phyloP scores from a whole-genome alignment of 1,140 invertebrate species.

The Trichogramma pretiosum region DNA sequence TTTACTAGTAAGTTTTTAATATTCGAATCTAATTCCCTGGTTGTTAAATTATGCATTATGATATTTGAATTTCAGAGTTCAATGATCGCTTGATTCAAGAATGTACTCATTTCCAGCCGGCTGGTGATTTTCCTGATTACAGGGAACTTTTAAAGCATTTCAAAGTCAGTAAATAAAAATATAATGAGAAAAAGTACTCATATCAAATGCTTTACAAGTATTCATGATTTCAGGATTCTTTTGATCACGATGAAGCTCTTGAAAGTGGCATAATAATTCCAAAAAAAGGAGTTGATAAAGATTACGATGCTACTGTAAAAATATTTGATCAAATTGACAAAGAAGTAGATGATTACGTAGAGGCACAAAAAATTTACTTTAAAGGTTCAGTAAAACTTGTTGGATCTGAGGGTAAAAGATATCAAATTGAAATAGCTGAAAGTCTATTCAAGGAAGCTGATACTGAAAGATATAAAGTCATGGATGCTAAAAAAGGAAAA shows the following conservation, averaged over 20 bases:
- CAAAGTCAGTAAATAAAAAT: slow-evolving; percentile 51
- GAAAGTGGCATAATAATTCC: slow-evolving; percentile 82
- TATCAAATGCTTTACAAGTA: not conserved
- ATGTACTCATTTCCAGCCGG: slow-evolving; percentile 46
- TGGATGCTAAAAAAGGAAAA: slow-evolving; percentile 78
- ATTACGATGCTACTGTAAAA: slow-evolving; percentile 71
- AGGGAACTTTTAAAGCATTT: slow-evolving; percentile 68
- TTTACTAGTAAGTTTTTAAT: slow-evolving; percentile 50
- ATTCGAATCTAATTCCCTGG: not conserved
- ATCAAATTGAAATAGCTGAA: slow-evolving; percentile 88
- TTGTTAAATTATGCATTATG: slow-evolving; percentile 18
- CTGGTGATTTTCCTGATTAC: slow-evolving; percentile 71
- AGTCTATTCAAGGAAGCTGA: slow-evolving; percentile 58
- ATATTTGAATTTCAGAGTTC: slow-evolving; percentile 34
- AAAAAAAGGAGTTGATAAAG: slow-evolving; percentile 70
- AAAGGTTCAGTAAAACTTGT: slow-evolving; percentile 64
- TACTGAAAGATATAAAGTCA: slow-evolving; percentile 65
- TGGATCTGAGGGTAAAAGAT: slow-evolving; percentile 84
- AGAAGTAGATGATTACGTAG: slow-evolving; percentile 60
- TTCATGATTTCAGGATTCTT: slow-evolving; percentile 55
- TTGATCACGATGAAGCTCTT: slow-evolving; percentile 79
- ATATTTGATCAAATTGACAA: slow-evolving; percentile 62
- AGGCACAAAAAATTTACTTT: slow-evolving; percentile 57
- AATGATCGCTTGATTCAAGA: slow-evolving; percentile 48
- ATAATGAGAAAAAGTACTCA: not conserved